phyloP scores from a whole-genome alignment of 2,797 vertebrate species.

The Calcarius lapponicus region DNA sequence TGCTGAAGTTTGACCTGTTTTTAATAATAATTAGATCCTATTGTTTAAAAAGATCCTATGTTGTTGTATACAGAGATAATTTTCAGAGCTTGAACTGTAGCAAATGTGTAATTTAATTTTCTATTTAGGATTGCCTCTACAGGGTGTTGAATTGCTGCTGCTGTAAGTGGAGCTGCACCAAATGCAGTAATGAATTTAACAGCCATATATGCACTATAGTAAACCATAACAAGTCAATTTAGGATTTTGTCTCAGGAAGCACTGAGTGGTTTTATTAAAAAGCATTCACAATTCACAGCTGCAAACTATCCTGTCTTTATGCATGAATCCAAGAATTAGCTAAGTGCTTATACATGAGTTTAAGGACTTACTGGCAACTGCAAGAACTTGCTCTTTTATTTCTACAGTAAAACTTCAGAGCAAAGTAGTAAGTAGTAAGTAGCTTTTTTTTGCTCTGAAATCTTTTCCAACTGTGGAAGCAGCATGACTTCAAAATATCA shows the following conservation, averaged over 20 bases:
- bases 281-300: background rate
- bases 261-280: background rate
- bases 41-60: background rate
- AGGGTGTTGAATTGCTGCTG: conserved; percentile 50
- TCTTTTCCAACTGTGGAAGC: background rate
- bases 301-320: background rate
- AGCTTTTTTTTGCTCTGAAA: background rate
- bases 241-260: conserved; percentile 12
- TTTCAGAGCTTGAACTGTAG: conserved; percentile 21
- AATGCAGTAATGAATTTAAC: conserved; percentile 48
- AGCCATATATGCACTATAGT: background rate
- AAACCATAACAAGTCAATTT: conserved; percentile 27
- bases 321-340: background rate
- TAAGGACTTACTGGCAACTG: background rate
- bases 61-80: background rate
- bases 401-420: background rate
- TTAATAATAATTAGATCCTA: background rate
- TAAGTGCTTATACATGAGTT: background rate
- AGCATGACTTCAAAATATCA: background rate
- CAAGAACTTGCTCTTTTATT: background rate
- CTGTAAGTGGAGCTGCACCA: conserved; percentile 27
- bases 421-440: background rate
- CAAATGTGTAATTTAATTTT: conserved; percentile 59
- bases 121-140: conserved; percentile 27
- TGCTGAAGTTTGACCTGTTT: background rate